phyloP scores from a whole-genome alignment of 2,113 vertebrate genomes.

The Malaclemys terrapin region DNA sequence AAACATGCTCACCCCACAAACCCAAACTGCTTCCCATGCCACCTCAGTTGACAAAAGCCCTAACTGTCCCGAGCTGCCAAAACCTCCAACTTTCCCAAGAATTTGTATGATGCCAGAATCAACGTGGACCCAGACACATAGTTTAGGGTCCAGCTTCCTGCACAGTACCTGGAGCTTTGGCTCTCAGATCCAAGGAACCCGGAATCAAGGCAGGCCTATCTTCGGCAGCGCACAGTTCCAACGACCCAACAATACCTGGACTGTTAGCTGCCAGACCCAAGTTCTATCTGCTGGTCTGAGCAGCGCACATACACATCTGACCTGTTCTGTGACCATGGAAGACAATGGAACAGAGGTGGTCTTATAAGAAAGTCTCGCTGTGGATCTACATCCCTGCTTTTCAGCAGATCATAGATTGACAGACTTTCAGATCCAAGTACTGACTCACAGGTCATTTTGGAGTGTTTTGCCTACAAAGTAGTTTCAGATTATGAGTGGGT shows the following conservation, averaged over 20 bases:
- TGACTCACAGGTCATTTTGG: neutral
- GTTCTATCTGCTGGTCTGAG: neutral
- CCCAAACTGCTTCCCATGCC: neutral
- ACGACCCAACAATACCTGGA: neutral
- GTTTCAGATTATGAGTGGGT: neutral
- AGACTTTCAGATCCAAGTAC: neutral
- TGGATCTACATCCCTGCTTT: neutral
- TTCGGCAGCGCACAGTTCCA: neutral
- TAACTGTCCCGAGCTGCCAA: neutral
- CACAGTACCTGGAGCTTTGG: neutral
- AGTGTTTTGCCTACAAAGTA: neutral
- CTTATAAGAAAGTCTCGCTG: neutral
- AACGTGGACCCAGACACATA: neutral
- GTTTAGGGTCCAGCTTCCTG: neutral
- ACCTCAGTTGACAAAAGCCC: neutral
- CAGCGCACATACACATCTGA: fast-evolving
- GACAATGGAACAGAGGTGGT: neutral
- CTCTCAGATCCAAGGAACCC: neutral
- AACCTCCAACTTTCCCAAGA: neutral
- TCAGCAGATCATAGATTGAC: neutral
- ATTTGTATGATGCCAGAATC: neutral
- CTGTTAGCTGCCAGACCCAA: neutral
- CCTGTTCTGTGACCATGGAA: fast-evolving
- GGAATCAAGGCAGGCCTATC: neutral
- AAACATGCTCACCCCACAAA: neutral